phyloP scores from a whole-genome alignment of 1,140 invertebrate species.

The Drusus annulatus region DNA sequence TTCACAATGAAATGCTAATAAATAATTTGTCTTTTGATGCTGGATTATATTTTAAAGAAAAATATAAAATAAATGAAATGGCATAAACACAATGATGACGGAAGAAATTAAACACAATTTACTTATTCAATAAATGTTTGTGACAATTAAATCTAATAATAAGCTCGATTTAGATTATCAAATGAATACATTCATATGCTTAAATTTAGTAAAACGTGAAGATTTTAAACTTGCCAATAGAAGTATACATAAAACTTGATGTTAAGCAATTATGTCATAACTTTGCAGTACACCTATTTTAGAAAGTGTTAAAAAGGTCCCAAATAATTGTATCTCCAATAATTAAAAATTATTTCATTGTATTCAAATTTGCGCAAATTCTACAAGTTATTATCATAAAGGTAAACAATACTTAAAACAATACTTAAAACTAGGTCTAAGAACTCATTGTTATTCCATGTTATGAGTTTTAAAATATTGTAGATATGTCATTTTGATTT shows the following conservation, averaged over 20 bases:
- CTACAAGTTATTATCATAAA: constrained; percentile 32
- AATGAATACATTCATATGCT: constrained; percentile 54
- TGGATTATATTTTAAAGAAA: constrained; percentile 28
- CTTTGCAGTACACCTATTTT: constrained; percentile 31
- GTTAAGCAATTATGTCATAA: constrained; percentile 5
- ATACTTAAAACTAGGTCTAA: background rate
- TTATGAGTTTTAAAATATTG: constrained; percentile 35
- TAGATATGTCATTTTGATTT: constrained; percentile 43
- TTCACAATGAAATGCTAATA: constrained; percentile 48
- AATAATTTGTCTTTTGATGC: constrained; percentile 49
- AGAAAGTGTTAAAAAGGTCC: constrained; percentile 40
- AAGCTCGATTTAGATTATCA: constrained; percentile 60
- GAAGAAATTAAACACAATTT: constrained; percentile 28
- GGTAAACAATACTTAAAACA: constrained; percentile 5
- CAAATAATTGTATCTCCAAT: constrained; percentile 45
- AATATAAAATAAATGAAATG: constrained; percentile 23
- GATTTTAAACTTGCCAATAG: constrained; percentile 23
- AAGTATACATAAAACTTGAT: constrained; percentile 7
- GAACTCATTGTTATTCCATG: constrained; percentile 14
- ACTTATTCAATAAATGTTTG: constrained; percentile 34
- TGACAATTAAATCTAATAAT: constrained; percentile 55
- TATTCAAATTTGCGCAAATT: constrained; percentile 43
- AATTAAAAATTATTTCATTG: constrained; percentile 32
- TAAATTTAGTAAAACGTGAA: constrained; percentile 39
- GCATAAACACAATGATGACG: constrained; percentile 5